Percentiles rank a stretch among this genome's conserved stretches.
Conservation (phyloP, 2,113 vertebrate species). For the Hymenochirus boettgeri region DNA sequence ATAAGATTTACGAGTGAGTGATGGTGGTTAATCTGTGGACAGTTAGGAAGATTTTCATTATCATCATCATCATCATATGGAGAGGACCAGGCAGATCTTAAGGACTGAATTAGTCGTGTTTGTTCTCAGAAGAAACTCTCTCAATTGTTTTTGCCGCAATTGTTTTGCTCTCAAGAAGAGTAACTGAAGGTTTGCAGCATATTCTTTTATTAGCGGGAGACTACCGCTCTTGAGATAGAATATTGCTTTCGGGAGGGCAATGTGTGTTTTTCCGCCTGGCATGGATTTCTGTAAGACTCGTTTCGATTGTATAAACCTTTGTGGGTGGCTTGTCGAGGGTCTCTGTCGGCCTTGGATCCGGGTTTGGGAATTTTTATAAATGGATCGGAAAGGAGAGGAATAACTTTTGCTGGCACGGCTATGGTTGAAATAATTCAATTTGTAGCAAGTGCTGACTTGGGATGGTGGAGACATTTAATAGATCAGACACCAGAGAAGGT, state of each 20-base stretch:
- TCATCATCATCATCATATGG: constrained; percentile 18
- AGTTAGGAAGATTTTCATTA: constrained; percentile 51
- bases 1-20: constrained; percentile 62
- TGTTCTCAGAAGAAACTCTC: constrained; percentile 42
- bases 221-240: too few relatives aligned
- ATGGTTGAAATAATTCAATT: constrained; percentile 68
- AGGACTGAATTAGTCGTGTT: too few relatives aligned
- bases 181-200: not conserved
- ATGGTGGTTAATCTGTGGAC: constrained; percentile 48
- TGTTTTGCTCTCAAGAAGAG: not conserved
- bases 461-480: constrained; percentile 85
- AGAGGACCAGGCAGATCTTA: constrained; percentile 31
- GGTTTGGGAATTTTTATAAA: constrained; percentile 64
- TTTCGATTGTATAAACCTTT: constrained; percentile 50
- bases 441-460: constrained; percentile 65
- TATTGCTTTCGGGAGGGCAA: not conserved
- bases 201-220: not conserved
- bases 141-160: not conserved
- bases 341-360: constrained; percentile 81
- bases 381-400: constrained; percentile 52
- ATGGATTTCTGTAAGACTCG: constrained; percentile 28
- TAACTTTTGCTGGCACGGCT: constrained; percentile 66
- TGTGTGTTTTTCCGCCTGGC: constrained; percentile 31
- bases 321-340: constrained; percentile 71
- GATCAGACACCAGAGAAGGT: constrained; percentile 89